Percentiles rank a stretch among this genome's conserved stretches.
phyloP scores from a whole-genome alignment of 1,140 invertebrate species.

The Mesaphorura yosii region DNA sequence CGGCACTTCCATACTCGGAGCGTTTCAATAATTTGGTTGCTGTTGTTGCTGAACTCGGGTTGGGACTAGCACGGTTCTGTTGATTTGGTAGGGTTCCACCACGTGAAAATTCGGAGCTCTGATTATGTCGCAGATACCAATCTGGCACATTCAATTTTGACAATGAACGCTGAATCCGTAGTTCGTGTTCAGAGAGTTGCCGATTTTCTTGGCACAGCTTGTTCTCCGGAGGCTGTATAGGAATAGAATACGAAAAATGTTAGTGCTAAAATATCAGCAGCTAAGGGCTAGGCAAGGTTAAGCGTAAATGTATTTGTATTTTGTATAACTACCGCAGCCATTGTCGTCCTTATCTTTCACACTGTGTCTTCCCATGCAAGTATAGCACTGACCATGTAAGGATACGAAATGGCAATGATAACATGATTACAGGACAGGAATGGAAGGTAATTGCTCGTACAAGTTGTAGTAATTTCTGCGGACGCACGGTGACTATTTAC shows the following conservation, averaged over 20 bases:
- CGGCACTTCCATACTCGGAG: constrained; percentile 26
- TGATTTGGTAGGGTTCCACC: not conserved
- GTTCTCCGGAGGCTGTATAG: constrained; percentile 74
- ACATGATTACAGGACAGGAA: no score
- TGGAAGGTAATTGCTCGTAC: no score
- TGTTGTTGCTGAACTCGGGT: not conserved
- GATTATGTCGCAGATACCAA: constrained; percentile 57
- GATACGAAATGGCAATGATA: no score
- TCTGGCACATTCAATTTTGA: constrained; percentile 87
- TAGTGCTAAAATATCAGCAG: no score
- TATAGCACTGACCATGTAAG: no score
- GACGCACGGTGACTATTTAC: no score
- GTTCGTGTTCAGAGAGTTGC: constrained; percentile 76
- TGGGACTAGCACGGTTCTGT: not conserved
- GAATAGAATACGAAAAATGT: constrained; percentile 34
- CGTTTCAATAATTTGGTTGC: constrained; percentile 9
- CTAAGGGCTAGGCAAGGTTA: no score
- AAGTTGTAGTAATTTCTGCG: no score
- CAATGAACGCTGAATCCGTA: constrained; percentile 78
- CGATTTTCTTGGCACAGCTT: constrained; percentile 69
- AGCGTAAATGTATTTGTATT: no score
- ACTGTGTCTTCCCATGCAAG: no score
- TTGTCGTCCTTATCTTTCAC: not conserved
- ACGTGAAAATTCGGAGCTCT: not conserved
- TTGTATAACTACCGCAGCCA: no score